Percentiles rank a stretch among this genome's conserved stretches.
Evolutionary conservation across 2,113 vertebrate genomes (phyloP).

Genomic region (Propithecus coquereli): DNA sequence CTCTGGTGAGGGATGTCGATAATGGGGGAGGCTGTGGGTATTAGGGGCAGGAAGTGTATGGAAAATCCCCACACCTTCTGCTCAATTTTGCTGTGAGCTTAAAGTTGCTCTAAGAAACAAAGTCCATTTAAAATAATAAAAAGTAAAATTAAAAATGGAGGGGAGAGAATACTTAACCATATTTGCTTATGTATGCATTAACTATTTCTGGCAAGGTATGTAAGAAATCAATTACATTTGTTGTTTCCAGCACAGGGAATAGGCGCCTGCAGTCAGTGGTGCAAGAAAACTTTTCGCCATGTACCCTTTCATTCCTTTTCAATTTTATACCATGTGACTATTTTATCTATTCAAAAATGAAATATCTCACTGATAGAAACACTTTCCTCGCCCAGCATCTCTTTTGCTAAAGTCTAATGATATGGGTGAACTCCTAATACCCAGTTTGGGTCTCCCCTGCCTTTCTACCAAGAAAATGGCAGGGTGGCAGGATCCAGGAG

Average conservation of each 20-base stretch:
- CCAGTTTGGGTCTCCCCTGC: neutral
- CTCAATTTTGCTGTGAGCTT: neutral
- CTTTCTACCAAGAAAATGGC: neutral
- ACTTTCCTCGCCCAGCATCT: neutral
- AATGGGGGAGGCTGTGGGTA: neutral
- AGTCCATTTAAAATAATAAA: neutral
- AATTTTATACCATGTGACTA: neutral
- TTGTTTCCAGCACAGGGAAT: neutral
- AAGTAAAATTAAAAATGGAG: neutral
- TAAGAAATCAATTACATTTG: neutral
- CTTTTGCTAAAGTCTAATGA: neutral
- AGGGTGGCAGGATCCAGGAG: neutral
- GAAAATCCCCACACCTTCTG: neutral
- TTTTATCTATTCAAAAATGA: neutral
- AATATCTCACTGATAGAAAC: neutral
- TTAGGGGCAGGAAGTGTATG: neutral
- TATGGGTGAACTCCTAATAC: neutral
- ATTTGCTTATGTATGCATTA: neutral
- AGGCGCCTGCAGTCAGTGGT: neutral
- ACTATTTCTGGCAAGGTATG: neutral
- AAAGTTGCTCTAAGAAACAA: neutral
- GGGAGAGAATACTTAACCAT: neutral
- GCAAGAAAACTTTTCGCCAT: neutral
- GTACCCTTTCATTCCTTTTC: neutral
- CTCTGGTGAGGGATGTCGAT: neutral